phyloP scores from a whole-genome alignment of 2,797 vertebrate genomes.

The Bryconaethiops microstoma region DNA sequence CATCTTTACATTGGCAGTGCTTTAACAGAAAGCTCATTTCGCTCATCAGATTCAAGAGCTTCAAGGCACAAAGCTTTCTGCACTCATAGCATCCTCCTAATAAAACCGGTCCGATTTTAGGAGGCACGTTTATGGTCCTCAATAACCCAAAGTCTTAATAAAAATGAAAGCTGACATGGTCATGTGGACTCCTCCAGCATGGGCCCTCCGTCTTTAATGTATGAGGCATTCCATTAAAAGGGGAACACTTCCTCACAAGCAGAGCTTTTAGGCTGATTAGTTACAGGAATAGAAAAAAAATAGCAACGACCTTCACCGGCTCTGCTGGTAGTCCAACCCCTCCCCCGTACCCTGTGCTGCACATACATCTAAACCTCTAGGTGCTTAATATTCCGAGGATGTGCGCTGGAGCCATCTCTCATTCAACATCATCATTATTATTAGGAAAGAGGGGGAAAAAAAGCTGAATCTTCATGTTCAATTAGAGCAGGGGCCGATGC shows the following conservation, averaged over 20 bases:
- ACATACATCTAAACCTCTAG: conserved; percentile 54
- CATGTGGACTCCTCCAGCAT: conserved; percentile 78
- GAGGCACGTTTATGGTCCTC: conserved; percentile 80
- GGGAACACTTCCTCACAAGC: conserved; percentile 79
- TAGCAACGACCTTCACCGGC: conserved; percentile 78
- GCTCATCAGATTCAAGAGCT: conserved; percentile 40
- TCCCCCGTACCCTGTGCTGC: conserved; percentile 26
- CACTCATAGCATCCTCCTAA: conserved; percentile 66
- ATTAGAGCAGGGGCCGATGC: conserved; percentile 71
- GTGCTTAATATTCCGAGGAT: conserved; percentile 71
- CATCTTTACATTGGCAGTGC: conserved; percentile 15
- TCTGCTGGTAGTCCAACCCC: conserved; percentile 63
- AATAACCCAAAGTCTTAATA: conserved; percentile 86
- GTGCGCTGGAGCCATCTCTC: conserved; percentile 65
- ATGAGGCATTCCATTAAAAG: conserved; percentile 84
- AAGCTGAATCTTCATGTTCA: conserved; percentile 78
- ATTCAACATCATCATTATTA: conserved; percentile 78
- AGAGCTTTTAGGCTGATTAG: conserved; percentile 88
- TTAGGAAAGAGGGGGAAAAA: conserved; percentile 70
- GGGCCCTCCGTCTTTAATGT: conserved; percentile 80
- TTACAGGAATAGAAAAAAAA: conserved; percentile 80
- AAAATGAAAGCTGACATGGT: conserved; percentile 84
- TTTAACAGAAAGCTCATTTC: conserved; percentile 39
- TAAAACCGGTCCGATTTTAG: conserved; percentile 78
- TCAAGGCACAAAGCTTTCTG: conserved; percentile 59